Percentiles rank a stretch among this genome's conserved stretches.
phyloP scores from a whole-genome alignment of 2,888 invertebrate species.

The Zootermopsis nevadensis region DNA sequence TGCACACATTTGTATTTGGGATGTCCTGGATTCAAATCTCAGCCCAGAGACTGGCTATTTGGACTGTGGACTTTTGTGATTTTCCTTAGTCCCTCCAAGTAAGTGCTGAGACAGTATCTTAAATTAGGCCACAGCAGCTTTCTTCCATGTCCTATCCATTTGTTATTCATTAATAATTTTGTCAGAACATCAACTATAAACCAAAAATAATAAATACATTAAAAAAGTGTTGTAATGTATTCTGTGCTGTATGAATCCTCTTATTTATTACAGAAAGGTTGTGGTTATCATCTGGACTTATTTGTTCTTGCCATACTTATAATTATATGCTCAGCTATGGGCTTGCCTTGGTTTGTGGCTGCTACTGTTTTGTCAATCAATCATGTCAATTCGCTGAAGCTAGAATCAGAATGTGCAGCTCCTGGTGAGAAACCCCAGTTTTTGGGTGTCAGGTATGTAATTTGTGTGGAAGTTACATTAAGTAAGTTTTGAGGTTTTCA shows the following conservation, averaged over 20 bases:
- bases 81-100: no score
- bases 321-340: conserved; percentile 90
- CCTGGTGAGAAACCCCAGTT: conserved; percentile 98
- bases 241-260: not conserved
- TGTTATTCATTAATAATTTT: no score
- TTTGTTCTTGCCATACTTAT: conserved; percentile 90
- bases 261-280: conserved; percentile 77
- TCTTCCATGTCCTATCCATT: no score
- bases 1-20: no score
- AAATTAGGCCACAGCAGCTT: no score
- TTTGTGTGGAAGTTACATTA: not conserved
- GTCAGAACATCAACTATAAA: no score
- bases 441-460: conserved; percentile 81
- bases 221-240: not conserved
- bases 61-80: no score
- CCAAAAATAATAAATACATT: no score
- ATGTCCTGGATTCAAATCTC: no score
- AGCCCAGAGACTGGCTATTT: no score
- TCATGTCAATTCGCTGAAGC: conserved; percentile 94
- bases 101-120: no score
- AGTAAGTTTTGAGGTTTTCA: no score
- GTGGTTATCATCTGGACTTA: conserved; percentile 95
- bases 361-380: conserved; percentile 98
- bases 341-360: conserved; percentile 96
- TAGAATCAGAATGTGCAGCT: conserved; percentile 96